Percentiles rank a stretch among this genome's conserved stretches.
Evolutionary conservation across 2,113 vertebrate species (phyloP).

Genomic region (Osmerus eperlanus): DNA sequence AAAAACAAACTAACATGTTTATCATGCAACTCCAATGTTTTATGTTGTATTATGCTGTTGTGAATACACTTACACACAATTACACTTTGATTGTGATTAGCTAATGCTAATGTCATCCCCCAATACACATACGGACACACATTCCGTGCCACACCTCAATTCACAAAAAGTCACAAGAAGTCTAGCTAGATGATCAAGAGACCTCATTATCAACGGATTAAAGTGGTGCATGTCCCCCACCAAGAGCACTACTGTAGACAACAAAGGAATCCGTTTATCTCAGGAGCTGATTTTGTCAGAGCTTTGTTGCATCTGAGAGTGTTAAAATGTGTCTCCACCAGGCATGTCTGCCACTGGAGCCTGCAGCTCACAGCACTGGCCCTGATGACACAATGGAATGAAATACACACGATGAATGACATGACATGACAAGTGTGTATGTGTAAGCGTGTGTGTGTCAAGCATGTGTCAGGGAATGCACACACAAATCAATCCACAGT

Average conservation of each 20-base stretch:
- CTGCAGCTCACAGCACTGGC: background rate
- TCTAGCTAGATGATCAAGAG: constrained; percentile 13
- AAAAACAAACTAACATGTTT: constrained; percentile 17
- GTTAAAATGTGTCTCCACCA: constrained; percentile 18
- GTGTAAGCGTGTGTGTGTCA: constrained; percentile 3
- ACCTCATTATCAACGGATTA: constrained; percentile 15
- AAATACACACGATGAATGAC: background rate
- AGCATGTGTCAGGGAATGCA: background rate
- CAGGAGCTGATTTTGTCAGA: constrained; percentile 8
- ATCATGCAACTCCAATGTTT: background rate
- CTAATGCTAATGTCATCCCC: background rate
- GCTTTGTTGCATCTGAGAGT: background rate
- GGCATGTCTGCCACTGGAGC: constrained; percentile 1
- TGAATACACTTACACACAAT: no score
- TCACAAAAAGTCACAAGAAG: constrained; percentile 11
- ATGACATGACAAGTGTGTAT: background rate
- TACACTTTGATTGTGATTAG: no score
- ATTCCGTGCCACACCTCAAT: background rate
- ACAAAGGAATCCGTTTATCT: background rate
- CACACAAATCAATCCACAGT: constrained; percentile 20
- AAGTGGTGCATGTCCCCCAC: constrained; percentile 4
- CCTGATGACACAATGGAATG: background rate
- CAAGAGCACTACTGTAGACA: background rate
- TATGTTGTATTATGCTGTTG: no score
- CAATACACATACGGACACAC: background rate